A percentile compares a stretch with the other conserved stretches of the same genome.
Evolutionary conservation across 2,888 invertebrate genomes (phyloP).

Genomic region (Oasisia sp.): DNA sequence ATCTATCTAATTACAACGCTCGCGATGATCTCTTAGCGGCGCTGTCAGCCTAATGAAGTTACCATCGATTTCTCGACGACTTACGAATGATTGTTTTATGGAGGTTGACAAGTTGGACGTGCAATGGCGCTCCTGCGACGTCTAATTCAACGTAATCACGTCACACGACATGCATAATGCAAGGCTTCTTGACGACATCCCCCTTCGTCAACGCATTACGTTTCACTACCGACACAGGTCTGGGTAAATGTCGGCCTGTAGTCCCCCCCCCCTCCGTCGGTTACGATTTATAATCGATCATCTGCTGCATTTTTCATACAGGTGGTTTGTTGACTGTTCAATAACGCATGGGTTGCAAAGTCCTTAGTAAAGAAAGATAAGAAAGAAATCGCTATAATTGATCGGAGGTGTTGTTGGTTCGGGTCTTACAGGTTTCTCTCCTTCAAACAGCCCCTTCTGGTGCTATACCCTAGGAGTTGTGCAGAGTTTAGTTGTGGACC

Average conservation of each 20-base stretch:
- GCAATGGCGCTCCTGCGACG: background rate
- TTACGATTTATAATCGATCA: background rate
- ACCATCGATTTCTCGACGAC: background rate
- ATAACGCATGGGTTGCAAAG: background rate
- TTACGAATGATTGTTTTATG: constrained; percentile 17
- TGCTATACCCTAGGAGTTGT: too few species aligned
- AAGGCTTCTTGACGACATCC: background rate
- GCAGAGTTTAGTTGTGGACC: too few species aligned
- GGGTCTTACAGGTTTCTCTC: too few species aligned
- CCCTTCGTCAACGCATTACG: background rate
- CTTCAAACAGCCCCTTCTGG: too few species aligned
- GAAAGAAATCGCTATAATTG: too few species aligned
- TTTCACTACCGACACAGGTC: background rate
- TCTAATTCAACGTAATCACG: constrained; percentile 10
- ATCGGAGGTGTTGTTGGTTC: too few species aligned
- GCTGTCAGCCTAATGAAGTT: constrained; percentile 13
- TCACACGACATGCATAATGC: background rate
- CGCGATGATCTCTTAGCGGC: background rate
- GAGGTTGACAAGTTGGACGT: background rate
- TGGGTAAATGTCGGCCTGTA: background rate
- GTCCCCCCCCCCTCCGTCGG: background rate
- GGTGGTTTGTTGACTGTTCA: background rate
- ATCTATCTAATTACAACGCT: background rate
- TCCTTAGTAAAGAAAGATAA: too few species aligned
- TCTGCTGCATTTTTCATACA: background rate